Evolutionary conservation across 1,140 invertebrate species (phyloP), one percentile per base, ranked within the genome.

Genomic region (Diabrotica virgifera): DNA sequence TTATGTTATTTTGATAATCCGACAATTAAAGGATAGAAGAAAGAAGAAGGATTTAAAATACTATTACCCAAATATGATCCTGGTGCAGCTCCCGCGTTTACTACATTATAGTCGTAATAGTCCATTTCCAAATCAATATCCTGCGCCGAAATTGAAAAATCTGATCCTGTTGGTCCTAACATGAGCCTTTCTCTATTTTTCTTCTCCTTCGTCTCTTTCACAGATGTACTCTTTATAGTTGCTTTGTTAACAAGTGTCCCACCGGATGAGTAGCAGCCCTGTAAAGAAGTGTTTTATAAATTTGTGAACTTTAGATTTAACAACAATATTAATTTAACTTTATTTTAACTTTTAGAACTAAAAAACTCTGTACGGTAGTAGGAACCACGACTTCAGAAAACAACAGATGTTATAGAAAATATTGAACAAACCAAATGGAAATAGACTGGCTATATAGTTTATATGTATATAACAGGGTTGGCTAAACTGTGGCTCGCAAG

Each of bases 21-120:
- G n/a, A n/a, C n/a, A n/a, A n/a, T n/a, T n/a, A n/a, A n/a, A n/a
- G n/a, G n/a, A n/a, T n/a, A n/a, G n/a, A n/a, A n/a, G n/a, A n/a
- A n/a, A n/a, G n/a, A n/a, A n/a, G n/a, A n/a, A n/a, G n/a, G n/a
- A n/a, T n/a, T 46, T n/a, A 8, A 46, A 46, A 46, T 46, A 2
- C 2, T 46, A 46, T 3, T 50, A 69, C 67, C 67, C 52, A 75
- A 57, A 63, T 76, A 78, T 0, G 87, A 90, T 13, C 92, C 92
- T 3, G 91, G 91, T n/a, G 87, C 90, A 5, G 90, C 89, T 54
- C 89, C 89, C 60, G 90, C 85, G 65, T 87, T 89, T 54, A 89
- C 87, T 0, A 94, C 91, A 78, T 94, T 91, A 71, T 94, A 94
- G 77, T 94, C 92, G 72, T 94, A 94, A 73, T 94, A 94, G 74